A percentile compares a stretch with the other conserved stretches of the same genome.
phyloP scores from a whole-genome alignment of 2,888 invertebrate genomes.

The Platycheirus albimanus region DNA sequence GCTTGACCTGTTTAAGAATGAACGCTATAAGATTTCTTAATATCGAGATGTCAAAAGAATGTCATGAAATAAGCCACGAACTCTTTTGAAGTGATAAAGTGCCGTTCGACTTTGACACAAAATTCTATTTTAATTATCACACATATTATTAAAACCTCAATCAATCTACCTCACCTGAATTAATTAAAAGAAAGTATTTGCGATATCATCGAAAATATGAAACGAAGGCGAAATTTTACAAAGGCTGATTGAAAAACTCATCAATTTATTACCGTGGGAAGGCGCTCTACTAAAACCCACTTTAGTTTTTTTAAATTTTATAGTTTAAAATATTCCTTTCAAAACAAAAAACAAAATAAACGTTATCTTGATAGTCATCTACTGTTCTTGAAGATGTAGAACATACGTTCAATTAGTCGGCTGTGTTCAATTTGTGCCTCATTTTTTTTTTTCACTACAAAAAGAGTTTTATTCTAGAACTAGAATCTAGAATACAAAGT shows the following conservation, averaged over 20 bases:
- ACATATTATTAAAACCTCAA: neutral
- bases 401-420: conserved; percentile 59
- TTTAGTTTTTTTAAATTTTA: neutral
- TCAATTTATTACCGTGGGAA: conserved; percentile 8
- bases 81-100: too few relatives aligned
- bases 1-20: too few relatives aligned
- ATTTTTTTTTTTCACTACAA: conserved; percentile 40
- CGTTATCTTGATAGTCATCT: conserved; percentile 44
- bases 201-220: neutral
- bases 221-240: neutral
- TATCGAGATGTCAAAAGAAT: too few relatives aligned
- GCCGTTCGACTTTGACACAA: conserved; percentile 25
- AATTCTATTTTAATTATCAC: neutral
- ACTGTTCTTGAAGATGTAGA: conserved; percentile 36
- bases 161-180: conserved; percentile 20
- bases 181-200: conserved; percentile 26
- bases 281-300: neutral
- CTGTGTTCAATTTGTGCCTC: conserved; percentile 49
- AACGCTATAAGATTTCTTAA: too few relatives aligned
- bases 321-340: too few relatives aligned
- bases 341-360: conserved; percentile 25
- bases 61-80: too few relatives aligned
- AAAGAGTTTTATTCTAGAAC: too few relatives aligned
- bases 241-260: conserved; percentile 5
- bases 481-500: conserved; percentile 60